These are phyloP conservation scores for Pandemis cinnamomeana DNA, from an alignment of 2,888 invertebrate species.

Conservation along the genomic window DNA sequence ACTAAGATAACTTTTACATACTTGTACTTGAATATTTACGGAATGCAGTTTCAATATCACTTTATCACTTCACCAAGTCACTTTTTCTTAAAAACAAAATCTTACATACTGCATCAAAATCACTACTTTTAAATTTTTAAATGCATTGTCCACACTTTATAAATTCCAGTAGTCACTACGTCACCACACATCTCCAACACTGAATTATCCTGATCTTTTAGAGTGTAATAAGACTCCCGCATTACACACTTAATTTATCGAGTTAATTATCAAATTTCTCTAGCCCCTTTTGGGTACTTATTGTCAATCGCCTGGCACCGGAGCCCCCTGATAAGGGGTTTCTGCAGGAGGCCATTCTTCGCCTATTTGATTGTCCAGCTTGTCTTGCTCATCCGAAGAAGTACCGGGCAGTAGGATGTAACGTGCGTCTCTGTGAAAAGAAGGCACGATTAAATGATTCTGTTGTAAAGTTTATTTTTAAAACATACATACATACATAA, in stretches of 20 bases:
- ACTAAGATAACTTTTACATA: conserved; percentile 14
- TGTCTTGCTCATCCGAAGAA: conserved; percentile 48
- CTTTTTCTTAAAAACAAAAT: neutral
- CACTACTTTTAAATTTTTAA: neutral
- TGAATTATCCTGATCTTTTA: neutral
- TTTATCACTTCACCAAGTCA: neutral
- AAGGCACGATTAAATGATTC: conserved; percentile 29
- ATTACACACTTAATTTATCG: neutral
- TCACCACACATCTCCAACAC: neutral
- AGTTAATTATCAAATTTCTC: neutral
- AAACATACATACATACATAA: no score
- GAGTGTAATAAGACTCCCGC: neutral
- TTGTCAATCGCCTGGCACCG: neutral
- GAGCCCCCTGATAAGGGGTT: conserved; percentile 55
- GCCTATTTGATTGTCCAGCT: conserved; percentile 33
- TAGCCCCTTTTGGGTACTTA: neutral
- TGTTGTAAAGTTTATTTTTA: neutral
- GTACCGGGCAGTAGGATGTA: conserved; percentile 70
- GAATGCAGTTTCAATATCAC: conserved; percentile 5
- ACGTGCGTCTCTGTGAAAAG: conserved; percentile 61
- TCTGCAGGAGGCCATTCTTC: conserved; percentile 48
- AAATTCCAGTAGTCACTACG: neutral
- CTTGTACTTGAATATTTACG: neutral
- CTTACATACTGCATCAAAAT: neutral
- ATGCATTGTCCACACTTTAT: neutral